Base-by-base conservation (phyloP, 1,140 invertebrate genomes). In the Goniozus legneri region DNA sequence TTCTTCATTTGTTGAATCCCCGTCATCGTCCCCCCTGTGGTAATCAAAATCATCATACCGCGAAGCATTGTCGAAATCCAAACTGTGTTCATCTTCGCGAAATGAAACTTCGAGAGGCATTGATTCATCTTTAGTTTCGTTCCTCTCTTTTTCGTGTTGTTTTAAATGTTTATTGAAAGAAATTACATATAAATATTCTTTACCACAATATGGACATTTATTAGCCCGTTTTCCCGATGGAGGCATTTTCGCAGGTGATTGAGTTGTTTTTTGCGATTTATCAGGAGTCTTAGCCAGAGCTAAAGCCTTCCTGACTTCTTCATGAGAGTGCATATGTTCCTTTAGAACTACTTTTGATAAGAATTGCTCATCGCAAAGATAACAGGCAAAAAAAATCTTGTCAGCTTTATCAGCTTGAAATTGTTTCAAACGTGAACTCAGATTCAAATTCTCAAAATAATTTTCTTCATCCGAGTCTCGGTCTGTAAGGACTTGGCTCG, bases 141-240 rank as follows among this genome's bases (percentile, higher is more conserved):
- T 58, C 40, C 65, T 54, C 18, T 71, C 67, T 16, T 55, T 64
- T 31, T 73, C 69, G 14, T 75, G 73, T 37, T 70, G 70, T 16
- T 71, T 74, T 10, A 75, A 48, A 38, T 76, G 74, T 39, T 76
- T 76, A 21, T 65, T 75, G 40, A 64, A 76, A 2, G 74, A 75
- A 36, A 71, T 75, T 13, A 76, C 63, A 21, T 76, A 76, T n/a
- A 73, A 52, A 51, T 76, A 76, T 24, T 74, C 71, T 50, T 75
- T 76, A 8, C 73, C 71, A 41, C 74, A 76, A 42, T 76, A 60
- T 3, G 73, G 71, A 49, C 74, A 76, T 39, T 74, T 75, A 35
- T 69, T 76, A 2, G 64, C 46, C 41, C 60, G 58, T 50, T 73
- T 76, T n/a, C 74, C 73, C 2, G 71, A 73, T 14, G 65, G 64